phyloP scores from a whole-genome alignment of 2,113 vertebrate species.

The Cyanocitta stelleri region DNA sequence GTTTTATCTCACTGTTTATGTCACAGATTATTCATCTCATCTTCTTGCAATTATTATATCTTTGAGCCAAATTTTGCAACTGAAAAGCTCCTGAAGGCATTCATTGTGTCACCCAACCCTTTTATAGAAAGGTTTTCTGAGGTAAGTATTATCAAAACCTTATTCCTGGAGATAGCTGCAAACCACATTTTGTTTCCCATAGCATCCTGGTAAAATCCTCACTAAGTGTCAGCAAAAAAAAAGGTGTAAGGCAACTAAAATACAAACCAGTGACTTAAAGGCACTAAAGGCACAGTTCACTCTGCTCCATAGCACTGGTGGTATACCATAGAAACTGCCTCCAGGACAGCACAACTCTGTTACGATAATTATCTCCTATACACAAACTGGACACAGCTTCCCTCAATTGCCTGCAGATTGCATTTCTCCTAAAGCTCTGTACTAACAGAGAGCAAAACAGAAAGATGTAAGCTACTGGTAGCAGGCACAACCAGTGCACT shows the following conservation, averaged over 20 bases:
- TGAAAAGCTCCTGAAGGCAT: background rate
- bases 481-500: background rate
- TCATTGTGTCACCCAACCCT: rapidly evolving
- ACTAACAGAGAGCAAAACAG: background rate
- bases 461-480: background rate
- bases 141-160: background rate
- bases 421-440: background rate
- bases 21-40: background rate
- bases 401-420: background rate
- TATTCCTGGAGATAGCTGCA: background rate
- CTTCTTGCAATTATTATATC: background rate
- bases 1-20: background rate
- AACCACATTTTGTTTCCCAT: background rate
- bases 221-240: background rate
- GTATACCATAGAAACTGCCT: background rate
- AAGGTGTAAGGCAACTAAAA: background rate
- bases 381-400: background rate
- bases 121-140: background rate
- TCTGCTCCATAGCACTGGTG: background rate
- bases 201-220: background rate
- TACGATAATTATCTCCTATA: background rate
- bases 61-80: background rate
- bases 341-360: background rate
- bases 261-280: background rate
- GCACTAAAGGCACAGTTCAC: background rate